Conservation (phyloP, 2,113 vertebrate genomes). For the Corythornis vintsioides region DNA sequence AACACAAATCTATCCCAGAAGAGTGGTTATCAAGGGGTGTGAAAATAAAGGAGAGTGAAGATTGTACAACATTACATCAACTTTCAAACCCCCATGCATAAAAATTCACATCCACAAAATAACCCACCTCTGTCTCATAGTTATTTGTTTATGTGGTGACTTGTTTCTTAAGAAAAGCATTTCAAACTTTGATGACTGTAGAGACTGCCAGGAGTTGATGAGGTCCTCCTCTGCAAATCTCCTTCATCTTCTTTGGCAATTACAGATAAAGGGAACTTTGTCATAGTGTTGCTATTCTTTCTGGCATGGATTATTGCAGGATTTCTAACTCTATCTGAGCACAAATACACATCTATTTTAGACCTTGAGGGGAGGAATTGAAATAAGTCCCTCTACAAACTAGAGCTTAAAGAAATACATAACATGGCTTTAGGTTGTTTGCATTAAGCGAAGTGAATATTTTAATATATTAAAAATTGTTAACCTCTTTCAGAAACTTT, state of each 20-base stretch:
- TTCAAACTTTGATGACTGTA: background rate
- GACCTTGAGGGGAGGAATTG: background rate
- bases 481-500: slow-evolving; percentile 28
- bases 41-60: background rate
- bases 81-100: background rate
- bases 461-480: slow-evolving; percentile 36
- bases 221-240: background rate
- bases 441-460: slow-evolving; percentile 16
- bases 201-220: background rate
- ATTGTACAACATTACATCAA: background rate
- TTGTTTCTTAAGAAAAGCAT: background rate
- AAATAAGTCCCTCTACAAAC: background rate
- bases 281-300: background rate
- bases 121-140: background rate
- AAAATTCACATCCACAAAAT: background rate
- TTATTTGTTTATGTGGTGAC: background rate
- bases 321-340: background rate
- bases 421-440: background rate
- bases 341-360: slow-evolving; percentile 1
- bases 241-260: background rate
- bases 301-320: background rate
- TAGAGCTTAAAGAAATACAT: slow-evolving; percentile 38
- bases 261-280: background rate
- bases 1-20: background rate
- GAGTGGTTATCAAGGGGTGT: background rate